Conservation (phyloP, 2,888 invertebrate genomes). For the Pseudoips prasinana region DNA sequence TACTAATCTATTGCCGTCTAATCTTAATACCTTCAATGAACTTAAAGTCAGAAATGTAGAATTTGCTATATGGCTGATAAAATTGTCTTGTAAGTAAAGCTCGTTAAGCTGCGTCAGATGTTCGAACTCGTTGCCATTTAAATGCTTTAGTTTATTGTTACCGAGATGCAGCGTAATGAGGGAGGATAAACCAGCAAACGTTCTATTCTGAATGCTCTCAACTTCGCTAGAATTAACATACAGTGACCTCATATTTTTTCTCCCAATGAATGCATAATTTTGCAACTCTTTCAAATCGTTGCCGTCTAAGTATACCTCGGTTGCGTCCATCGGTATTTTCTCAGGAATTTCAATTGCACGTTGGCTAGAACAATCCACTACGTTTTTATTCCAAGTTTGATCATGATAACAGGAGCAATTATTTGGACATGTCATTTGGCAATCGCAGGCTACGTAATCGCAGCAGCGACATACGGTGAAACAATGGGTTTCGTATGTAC, state of each 20-base stretch:
- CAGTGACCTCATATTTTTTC: slow-evolving; percentile 93
- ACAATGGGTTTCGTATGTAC: slow-evolving; percentile 95
- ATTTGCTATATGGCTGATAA: slow-evolving; percentile 89
- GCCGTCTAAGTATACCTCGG: slow-evolving; percentile 95
- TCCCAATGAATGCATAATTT: slow-evolving; percentile 94
- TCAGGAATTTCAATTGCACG: slow-evolving; percentile 89
- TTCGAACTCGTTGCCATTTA: slow-evolving; percentile 93
- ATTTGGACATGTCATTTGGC: slow-evolving; percentile 97
- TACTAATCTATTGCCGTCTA: slow-evolving; percentile 92
- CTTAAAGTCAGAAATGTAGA: slow-evolving; percentile 88
- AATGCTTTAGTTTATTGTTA: slow-evolving; percentile 89
- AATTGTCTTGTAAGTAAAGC: slow-evolving; percentile 93
- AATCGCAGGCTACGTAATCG: slow-evolving; percentile 97
- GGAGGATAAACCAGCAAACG: slow-evolving; percentile 92
- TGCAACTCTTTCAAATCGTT: slow-evolving; percentile 92
- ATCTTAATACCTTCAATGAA: slow-evolving; percentile 88
- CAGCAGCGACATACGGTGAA: slow-evolving; percentile 97
- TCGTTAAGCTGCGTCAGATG: slow-evolving; percentile 90
- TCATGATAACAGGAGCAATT: slow-evolving; percentile 98
- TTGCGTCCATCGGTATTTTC: slow-evolving; percentile 96
- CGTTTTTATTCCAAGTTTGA: slow-evolving; percentile 95
- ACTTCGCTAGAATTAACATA: slow-evolving; percentile 93
- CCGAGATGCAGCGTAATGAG: slow-evolving; percentile 91
- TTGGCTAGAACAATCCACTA: slow-evolving; percentile 94
- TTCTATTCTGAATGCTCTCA: slow-evolving; percentile 92